Base-by-base conservation (phyloP, 2,797 vertebrate genomes). In the Acanthis flammea region DNA sequence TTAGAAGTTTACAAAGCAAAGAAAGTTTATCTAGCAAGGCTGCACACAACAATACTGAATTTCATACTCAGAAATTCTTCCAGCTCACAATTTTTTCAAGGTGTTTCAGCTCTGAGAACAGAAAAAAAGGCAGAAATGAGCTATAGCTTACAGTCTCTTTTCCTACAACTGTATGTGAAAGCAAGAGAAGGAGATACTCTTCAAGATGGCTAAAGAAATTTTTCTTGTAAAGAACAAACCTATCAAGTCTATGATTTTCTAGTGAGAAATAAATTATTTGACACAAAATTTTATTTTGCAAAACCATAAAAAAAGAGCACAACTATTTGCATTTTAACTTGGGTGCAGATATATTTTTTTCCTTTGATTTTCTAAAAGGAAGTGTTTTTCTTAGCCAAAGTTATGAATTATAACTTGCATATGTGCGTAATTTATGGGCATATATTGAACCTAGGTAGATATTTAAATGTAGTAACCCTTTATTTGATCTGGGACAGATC, bases 31-130 rank as follows among this genome's bases (percentile, higher is more conserved):
- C 92, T 94, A 95, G 72, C 82, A 95, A 72, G 55, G 41, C 63
- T 90, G 86, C 87, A 94, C 89, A 94, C 79, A 81, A 86, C 47
- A 87, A 68, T 70, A 89, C 51, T 92, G 68, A 91, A 94, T 91
- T 90, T 97, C 95, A 93, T 93, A 96, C 94, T 96, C 95, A 92
- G 91, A 96, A 94, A 93, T 92, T 94, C 91, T 91, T 96, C 84
- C 89, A 92, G 94, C 41, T 96, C 92, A 97, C 78, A 92, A 41
- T 68, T 88, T 93, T 92, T 95, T 96, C 94, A 88, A 81, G 82
- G 62, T 81, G 82, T 94, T 96, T 96, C 92, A 96, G 82, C 95
- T 95, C 94, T 96, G 95, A 89, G 87, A 37, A 96, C 70, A 96
- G 89, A 96, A 95, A 92, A 94, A 91, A 92, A 95, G 68, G 91